Evolutionary conservation across 2,888 invertebrate species (phyloP).

Genomic region (Scaptomyza parva): DNA sequence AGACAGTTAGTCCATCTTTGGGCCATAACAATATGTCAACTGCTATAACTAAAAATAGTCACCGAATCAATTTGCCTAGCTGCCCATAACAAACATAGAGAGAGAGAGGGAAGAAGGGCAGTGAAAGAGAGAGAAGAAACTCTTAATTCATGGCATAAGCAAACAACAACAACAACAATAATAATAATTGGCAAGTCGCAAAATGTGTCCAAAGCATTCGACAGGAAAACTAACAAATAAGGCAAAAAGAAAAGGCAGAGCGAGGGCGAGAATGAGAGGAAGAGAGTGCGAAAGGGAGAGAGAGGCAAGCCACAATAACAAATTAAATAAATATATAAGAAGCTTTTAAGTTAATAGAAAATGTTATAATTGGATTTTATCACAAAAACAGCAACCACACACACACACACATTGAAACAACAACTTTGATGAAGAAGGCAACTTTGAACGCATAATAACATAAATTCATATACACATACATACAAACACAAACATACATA

Average conservation of each 20-base stretch:
- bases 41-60: conserved; percentile 6
- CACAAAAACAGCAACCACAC: conserved; percentile 14
- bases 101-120: background rate
- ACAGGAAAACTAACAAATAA: conserved; percentile 20
- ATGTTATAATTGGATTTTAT: conserved; percentile 71
- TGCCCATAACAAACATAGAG: conserved; percentile 5
- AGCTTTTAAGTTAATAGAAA: conserved; percentile 77
- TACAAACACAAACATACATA: background rate
- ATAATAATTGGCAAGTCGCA: conserved; percentile 40
- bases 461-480: too few species aligned
- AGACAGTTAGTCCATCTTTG: conserved; percentile 18
- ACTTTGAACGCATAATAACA: too few species aligned
- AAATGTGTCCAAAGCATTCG: conserved; percentile 23
- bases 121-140: conserved; percentile 8
- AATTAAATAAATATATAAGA: conserved; percentile 78
- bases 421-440: conserved; percentile 20
- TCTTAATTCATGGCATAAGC: conserved; percentile 39
- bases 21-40: conserved; percentile 21
- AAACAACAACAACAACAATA: conserved; percentile 23
- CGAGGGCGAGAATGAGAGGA: background rate
- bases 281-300: too few species aligned
- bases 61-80: background rate
- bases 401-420: conserved; percentile 21
- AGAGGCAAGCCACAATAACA: conserved; percentile 59
- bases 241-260: background rate